These are phyloP conservation scores for Silurus meridionalis DNA, from an alignment of 2,113 vertebrate species.

Conservation along the genomic window DNA sequence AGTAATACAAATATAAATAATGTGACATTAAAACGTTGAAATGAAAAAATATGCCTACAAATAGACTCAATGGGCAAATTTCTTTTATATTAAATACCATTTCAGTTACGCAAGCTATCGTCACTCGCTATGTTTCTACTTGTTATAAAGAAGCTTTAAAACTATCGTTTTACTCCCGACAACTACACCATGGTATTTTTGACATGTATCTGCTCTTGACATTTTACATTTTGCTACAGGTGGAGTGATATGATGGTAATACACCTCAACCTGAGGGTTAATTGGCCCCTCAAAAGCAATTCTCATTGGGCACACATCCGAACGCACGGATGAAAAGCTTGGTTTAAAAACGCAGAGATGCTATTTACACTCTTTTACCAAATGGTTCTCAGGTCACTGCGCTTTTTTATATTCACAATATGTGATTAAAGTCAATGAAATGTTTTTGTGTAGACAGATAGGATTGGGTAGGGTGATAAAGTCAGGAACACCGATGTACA, in stretches of 20 bases:
- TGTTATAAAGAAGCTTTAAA: not conserved
- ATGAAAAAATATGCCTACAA: too few species aligned
- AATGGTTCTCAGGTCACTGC: constrained; percentile 62
- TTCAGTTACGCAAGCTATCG: not conserved
- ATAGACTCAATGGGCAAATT: too few species aligned
- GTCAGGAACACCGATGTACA: not conserved
- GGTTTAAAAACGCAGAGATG: constrained; percentile 59
- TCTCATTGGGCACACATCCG: constrained; percentile 57
- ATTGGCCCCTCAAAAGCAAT: constrained; percentile 50
- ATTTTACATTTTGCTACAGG: constrained; percentile 24
- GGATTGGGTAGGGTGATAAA: constrained; percentile 50
- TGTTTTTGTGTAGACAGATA: constrained; percentile 63
- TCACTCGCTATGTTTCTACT: not conserved
- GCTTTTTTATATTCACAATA: constrained; percentile 72
- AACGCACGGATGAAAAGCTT: constrained; percentile 53
- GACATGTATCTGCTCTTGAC: constrained; percentile 31
- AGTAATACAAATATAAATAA: too few species aligned
- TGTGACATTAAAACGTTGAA: too few species aligned
- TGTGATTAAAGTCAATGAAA: constrained; percentile 70
- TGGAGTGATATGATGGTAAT: constrained; percentile 19
- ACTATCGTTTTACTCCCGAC: not conserved
- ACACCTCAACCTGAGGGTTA: constrained; percentile 39
- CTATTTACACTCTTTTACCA: constrained; percentile 66
- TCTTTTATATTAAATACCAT: too few species aligned
- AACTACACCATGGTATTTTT: not conserved